Evolutionary conservation across 2,888 invertebrate species (phyloP).

Genomic region (Arctia plantaginis): DNA sequence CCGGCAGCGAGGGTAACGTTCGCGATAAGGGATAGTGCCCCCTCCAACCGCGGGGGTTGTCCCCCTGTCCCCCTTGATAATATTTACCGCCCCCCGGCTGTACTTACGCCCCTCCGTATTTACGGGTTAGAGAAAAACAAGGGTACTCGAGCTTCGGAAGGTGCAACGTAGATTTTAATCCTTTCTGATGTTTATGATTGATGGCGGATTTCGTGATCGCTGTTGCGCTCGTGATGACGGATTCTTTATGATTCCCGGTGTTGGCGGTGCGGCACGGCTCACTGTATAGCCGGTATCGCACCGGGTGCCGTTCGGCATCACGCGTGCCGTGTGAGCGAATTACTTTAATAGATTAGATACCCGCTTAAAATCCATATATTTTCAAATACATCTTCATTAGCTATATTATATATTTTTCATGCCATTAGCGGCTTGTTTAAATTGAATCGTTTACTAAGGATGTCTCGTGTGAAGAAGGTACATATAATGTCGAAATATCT

Average conservation of each 20-base stretch:
- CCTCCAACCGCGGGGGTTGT: conserved; percentile 70
- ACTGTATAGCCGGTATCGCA: neutral
- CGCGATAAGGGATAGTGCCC: conserved; percentile 87
- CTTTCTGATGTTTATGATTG: conserved; percentile 87
- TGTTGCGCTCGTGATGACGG: conserved; percentile 82
- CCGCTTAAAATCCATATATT: conserved; percentile 16
- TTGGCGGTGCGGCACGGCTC: conserved; percentile 43
- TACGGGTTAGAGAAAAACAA: conserved; percentile 87
- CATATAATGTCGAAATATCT: neutral
- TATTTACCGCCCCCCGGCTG: conserved; percentile 86
- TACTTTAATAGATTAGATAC: conserved; percentile 65
- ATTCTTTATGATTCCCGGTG: conserved; percentile 79
- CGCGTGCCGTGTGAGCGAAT: conserved; percentile 36
- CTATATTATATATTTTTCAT: neutral
- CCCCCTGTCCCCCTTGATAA: conserved; percentile 80
- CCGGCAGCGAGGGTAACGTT: conserved; percentile 84
- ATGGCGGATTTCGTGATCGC: conserved; percentile 85
- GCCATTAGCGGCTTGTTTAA: neutral
- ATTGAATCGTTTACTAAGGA: neutral
- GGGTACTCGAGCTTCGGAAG: conserved; percentile 86
- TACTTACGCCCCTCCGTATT: conserved; percentile 87
- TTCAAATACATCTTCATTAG: conserved; percentile 36
- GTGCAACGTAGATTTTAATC: conserved; percentile 87
- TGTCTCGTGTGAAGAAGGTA: neutral
- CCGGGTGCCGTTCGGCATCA: neutral